Percentiles rank a stretch among this genome's conserved stretches.
Conservation (phyloP, 1,140 invertebrate genomes). For the Bemisia tabaci region DNA sequence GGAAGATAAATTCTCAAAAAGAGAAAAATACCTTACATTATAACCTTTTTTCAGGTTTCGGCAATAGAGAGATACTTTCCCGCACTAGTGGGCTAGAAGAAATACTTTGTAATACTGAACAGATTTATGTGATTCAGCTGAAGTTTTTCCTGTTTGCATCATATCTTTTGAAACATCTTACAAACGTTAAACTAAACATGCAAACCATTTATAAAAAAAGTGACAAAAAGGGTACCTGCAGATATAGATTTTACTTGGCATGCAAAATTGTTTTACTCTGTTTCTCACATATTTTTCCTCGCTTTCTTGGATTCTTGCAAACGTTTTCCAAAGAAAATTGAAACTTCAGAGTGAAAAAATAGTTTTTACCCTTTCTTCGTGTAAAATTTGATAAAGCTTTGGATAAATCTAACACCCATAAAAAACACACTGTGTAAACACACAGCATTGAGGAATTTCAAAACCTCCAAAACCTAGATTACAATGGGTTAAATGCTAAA, state of each 20-base stretch:
- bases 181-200: too few species aligned
- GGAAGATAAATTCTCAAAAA: background rate
- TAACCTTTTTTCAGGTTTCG: background rate
- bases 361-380: too few species aligned
- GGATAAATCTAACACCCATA: too few species aligned
- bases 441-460: too few species aligned
- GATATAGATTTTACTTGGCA: background rate
- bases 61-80: background rate
- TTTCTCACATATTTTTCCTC: too few species aligned
- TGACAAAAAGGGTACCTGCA: background rate
- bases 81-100: background rate
- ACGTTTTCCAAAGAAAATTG: too few species aligned
- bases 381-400: too few species aligned
- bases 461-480: too few species aligned
- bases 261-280: too few species aligned
- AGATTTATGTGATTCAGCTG: background rate
- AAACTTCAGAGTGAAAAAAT: too few species aligned
- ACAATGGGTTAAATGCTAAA: background rate
- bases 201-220: background rate
- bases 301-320: background rate
- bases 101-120: background rate
- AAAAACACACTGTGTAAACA: too few species aligned
- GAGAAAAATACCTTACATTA: background rate
- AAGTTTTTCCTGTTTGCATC: background rate
- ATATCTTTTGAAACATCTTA: background rate